phyloP scores from a whole-genome alignment of 2,113 vertebrate species.

The Struthidea cinerea region DNA sequence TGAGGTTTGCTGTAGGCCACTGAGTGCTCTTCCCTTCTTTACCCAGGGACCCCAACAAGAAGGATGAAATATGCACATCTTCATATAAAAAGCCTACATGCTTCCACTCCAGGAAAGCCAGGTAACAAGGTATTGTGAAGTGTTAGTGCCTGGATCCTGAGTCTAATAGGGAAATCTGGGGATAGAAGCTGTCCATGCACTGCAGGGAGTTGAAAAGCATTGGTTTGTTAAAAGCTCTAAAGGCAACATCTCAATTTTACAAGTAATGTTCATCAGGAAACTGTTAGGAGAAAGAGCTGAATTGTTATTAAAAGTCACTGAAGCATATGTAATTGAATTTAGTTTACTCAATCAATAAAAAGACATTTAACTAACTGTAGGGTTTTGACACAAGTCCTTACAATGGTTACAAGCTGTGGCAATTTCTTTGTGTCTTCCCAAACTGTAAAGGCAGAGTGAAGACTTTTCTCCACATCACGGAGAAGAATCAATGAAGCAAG shows the following conservation, averaged over 20 bases:
- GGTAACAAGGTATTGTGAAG: background rate
- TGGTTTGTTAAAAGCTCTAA: background rate
- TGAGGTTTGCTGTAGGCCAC: background rate
- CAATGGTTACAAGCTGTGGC: background rate
- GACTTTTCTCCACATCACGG: rapidly evolving
- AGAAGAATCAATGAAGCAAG: background rate
- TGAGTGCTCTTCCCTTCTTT: background rate
- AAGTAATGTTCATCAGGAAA: background rate
- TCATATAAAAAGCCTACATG: background rate
- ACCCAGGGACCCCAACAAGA: background rate
- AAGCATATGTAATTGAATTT: background rate
- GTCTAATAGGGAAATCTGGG: background rate
- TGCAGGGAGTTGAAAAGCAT: background rate
- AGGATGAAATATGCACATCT: background rate
- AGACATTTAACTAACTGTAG: background rate
- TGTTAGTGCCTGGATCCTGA: background rate
- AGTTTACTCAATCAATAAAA: background rate
- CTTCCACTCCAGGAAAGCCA: background rate
- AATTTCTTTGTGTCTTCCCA: background rate
- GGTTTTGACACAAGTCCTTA: background rate
- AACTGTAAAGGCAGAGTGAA: background rate
- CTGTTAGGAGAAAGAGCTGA: background rate
- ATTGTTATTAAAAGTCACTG: background rate
- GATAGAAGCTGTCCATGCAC: background rate
- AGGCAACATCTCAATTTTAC: background rate